Conservation (phyloP, 1,140 invertebrate genomes). For the Drosophila saltans region DNA sequence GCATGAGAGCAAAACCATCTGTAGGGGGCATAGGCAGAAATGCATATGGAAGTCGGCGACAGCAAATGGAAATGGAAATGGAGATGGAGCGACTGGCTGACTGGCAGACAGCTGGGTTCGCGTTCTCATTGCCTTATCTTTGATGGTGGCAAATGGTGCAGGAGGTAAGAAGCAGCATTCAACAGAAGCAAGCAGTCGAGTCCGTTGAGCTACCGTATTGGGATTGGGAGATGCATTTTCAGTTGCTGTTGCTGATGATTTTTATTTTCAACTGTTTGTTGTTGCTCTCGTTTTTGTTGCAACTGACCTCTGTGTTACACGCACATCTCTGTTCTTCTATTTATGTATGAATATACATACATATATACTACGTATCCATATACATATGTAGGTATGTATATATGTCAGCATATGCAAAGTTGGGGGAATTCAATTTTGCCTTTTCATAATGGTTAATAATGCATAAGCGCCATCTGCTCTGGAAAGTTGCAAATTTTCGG, state of each 20-base stretch:
- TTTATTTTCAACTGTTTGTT: constrained; percentile 30
- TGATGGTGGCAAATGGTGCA: constrained; percentile 18
- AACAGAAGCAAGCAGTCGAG: constrained; percentile 2
- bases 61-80: neutral
- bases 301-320: constrained; percentile 29
- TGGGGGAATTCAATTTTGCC: constrained; percentile 29
- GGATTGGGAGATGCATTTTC: constrained; percentile 11
- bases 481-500: neutral
- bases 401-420: constrained; percentile 19
- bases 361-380: neutral
- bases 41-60: constrained; percentile 7
- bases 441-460: constrained; percentile 36
- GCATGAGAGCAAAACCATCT: constrained; percentile 45
- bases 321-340: constrained; percentile 13
- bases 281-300: constrained; percentile 13
- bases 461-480: constrained; percentile 1
- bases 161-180: neutral
- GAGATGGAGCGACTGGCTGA: neutral
- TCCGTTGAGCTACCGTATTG: neutral
- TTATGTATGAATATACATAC: neutral
- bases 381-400: neutral
- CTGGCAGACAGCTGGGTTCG: constrained; percentile 11
- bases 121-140: constrained; percentile 19
- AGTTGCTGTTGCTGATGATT: constrained; percentile 31
- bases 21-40: constrained; percentile 15